phyloP scores from a whole-genome alignment of 2,113 vertebrate species.

The Emydura subglobosa region DNA sequence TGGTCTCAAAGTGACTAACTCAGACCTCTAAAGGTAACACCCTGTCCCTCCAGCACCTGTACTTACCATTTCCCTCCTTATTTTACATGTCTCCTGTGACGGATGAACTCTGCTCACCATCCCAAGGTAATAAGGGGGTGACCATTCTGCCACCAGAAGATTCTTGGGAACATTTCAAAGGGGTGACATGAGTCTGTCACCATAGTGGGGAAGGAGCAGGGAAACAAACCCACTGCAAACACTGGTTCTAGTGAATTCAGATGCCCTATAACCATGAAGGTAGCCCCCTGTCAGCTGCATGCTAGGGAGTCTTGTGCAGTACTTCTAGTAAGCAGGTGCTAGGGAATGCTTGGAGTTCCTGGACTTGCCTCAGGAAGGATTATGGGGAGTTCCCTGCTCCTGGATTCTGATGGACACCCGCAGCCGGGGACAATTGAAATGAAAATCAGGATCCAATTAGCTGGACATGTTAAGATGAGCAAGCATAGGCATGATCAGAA shows the following conservation, averaged over 20 bases:
- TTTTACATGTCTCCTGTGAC: neutral
- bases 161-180: neutral
- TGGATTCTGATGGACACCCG: slow-evolving; percentile 23
- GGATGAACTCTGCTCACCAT: neutral
- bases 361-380: no score
- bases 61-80: neutral
- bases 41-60: neutral
- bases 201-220: neutral
- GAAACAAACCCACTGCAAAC: neutral
- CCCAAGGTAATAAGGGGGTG: neutral
- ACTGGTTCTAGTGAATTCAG: slow-evolving; percentile 19
- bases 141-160: neutral
- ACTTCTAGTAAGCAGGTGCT: slow-evolving; percentile 50
- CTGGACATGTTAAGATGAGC: neutral
- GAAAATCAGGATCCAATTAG: neutral
- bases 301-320: slow-evolving; percentile 30
- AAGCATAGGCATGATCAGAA: neutral
- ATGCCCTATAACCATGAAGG: slow-evolving; percentile 40
- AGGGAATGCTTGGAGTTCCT: slow-evolving; percentile 45
- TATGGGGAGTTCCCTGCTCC: neutral
- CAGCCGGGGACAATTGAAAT: neutral
- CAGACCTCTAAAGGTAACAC: neutral
- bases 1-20: neutral
- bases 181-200: slow-evolving; percentile 3
- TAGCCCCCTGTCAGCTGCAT: slow-evolving; percentile 47